Conservation (phyloP, 2,797 vertebrate genomes). For the Oophaga sylvatica region DNA sequence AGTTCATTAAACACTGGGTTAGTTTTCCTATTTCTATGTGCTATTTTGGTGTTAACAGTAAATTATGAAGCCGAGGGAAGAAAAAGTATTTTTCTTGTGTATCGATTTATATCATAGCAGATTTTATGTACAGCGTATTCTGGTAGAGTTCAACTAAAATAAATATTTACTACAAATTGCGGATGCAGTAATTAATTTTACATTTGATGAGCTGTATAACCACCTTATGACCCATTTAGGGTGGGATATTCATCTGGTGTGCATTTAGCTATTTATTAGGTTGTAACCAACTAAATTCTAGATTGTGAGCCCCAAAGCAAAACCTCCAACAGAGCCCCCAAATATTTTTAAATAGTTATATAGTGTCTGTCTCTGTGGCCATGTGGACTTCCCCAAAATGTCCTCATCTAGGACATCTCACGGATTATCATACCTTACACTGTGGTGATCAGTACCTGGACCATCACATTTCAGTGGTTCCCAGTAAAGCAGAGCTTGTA, state of each 20-base stretch:
- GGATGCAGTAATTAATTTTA: background rate
- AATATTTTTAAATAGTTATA: too few species aligned
- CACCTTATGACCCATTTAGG: background rate
- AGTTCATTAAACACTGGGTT: constrained; percentile 46
- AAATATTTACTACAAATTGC: constrained; percentile 11
- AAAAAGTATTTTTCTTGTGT: constrained; percentile 16
- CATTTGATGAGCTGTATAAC: background rate
- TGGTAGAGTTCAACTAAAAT: constrained; percentile 9
- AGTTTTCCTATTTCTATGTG: constrained; percentile 38
- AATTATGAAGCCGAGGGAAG: constrained; percentile 7
- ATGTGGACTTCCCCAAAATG: too few species aligned
- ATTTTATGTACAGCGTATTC: background rate
- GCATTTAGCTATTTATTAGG: background rate
- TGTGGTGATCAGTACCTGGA: too few species aligned
- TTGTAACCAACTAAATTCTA: background rate
- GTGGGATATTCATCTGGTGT: background rate
- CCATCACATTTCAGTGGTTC: too few species aligned
- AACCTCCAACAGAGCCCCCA: too few species aligned
- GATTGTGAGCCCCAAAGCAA: too few species aligned
- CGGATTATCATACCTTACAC: too few species aligned
- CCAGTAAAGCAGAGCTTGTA: too few species aligned
- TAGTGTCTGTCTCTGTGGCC: too few species aligned
- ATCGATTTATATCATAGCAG: background rate
- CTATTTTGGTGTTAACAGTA: constrained; percentile 20
- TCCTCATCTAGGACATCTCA: too few species aligned